These are phyloP conservation scores for Phrixothrix hirtus DNA, from an alignment of 2,888 invertebrate species.

Conservation along the genomic window DNA sequence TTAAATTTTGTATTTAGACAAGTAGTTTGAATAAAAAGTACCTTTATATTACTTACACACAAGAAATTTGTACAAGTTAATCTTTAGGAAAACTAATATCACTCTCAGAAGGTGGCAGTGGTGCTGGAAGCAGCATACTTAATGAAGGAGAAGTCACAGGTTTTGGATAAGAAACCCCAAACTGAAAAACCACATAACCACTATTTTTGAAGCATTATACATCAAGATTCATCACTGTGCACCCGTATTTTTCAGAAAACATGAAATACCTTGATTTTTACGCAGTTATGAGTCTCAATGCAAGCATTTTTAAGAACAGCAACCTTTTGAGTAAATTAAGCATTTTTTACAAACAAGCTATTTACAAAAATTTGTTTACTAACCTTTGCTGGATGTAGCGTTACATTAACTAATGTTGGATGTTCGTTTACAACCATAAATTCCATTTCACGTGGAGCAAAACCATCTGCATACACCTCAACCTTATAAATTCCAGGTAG, in stretches of 20 bases:
- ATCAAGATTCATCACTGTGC: no score
- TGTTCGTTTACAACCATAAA: constrained; percentile 85
- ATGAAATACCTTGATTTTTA: no score
- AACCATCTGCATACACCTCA: constrained; percentile 84
- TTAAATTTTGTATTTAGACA: no score
- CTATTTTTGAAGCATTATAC: constrained; percentile 1
- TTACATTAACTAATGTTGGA: constrained; percentile 83
- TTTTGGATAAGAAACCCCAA: constrained; percentile 49
- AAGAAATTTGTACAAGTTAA: constrained; percentile 37
- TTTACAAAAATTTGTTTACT: constrained; percentile 46
- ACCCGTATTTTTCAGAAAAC: no score
- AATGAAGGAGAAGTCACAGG: constrained; percentile 53
- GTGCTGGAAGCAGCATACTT: constrained; percentile 45
- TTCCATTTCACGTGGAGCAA: constrained; percentile 79
- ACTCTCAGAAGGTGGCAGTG: constrained; percentile 34
- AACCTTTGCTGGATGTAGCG: constrained; percentile 79
- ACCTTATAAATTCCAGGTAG: constrained; percentile 85
- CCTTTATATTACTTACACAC: constrained; percentile 6
- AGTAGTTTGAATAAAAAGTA: neutral
- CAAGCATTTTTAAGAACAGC: neutral
- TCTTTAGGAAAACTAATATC: constrained; percentile 47
- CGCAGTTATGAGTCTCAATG: neutral
- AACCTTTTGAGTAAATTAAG: no score
- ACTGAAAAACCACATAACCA: constrained; percentile 45
- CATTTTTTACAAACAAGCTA: no score